Conservation (phyloP, 2,888 invertebrate genomes). For the Nomada goodeniana region DNA sequence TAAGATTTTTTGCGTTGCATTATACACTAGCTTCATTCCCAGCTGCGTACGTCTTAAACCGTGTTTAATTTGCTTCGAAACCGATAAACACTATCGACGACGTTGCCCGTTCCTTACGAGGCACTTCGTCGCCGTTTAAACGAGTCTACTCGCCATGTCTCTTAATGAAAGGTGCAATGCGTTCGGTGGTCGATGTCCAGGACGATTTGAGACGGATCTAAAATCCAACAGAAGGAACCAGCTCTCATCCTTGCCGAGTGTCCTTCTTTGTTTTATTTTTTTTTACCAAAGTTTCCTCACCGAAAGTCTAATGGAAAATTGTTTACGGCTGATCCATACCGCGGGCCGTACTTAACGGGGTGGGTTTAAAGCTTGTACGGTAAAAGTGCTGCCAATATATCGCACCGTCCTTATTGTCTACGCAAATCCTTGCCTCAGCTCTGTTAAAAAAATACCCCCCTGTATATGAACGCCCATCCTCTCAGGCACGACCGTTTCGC, state of each 20-base stretch:
- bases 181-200: conserved; percentile 18
- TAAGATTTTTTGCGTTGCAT: background rate
- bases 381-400: conserved; percentile 79
- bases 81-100: conserved; percentile 44
- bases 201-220: conserved; percentile 17
- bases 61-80: background rate
- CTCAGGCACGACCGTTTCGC: conserved; percentile 50
- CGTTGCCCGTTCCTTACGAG: conserved; percentile 12
- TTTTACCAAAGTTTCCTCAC: conserved; percentile 18
- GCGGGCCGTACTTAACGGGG: conserved; percentile 38
- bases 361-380: conserved; percentile 54
- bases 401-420: conserved; percentile 76
- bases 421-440: conserved; percentile 80
- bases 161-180: conserved; percentile 61
- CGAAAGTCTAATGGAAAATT: conserved; percentile 73
- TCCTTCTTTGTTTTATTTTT: background rate
- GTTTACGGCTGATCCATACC: conserved; percentile 79
- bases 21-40: background rate
- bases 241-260: conserved; percentile 41
- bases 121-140: conserved; percentile 39
- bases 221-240: conserved; percentile 26
- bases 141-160: conserved; percentile 47
- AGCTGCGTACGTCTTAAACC: background rate
- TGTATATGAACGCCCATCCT: conserved; percentile 67
- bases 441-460: conserved; percentile 77